These are phyloP conservation scores for Mythimna ferrago DNA, from an alignment of 2,888 invertebrate species.

Conservation along the genomic window DNA sequence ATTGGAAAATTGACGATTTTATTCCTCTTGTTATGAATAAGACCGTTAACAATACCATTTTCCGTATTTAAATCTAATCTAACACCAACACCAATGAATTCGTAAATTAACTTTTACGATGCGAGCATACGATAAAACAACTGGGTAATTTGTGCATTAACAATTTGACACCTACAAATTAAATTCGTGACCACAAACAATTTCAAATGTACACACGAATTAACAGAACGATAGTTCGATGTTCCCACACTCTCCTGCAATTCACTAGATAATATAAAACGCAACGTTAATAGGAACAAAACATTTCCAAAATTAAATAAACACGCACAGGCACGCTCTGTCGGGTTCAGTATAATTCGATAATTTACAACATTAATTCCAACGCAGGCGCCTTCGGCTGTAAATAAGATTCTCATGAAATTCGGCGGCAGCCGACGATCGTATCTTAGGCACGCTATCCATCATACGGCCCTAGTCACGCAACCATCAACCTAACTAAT, in stretches of 20 bases:
- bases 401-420: slow-evolving; percentile 86
- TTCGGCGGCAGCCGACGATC: slow-evolving; percentile 84
- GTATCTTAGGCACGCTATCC: slow-evolving; percentile 87
- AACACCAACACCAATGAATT: slow-evolving; percentile 35
- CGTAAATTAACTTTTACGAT: slow-evolving; percentile 54
- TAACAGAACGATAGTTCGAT: slow-evolving; percentile 73
- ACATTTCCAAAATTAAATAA: slow-evolving; percentile 86
- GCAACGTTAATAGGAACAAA: slow-evolving; percentile 83
- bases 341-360: slow-evolving; percentile 83
- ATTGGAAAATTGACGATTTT: neutral
- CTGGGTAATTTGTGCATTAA: slow-evolving; percentile 71
- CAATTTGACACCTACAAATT: slow-evolving; percentile 79
- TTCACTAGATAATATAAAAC: slow-evolving; percentile 74
- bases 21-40: neutral
- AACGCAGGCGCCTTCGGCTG: slow-evolving; percentile 78
- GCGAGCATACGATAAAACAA: slow-evolving; percentile 47
- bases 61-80: slow-evolving; percentile 19
- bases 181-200: slow-evolving; percentile 81
- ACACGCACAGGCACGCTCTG: slow-evolving; percentile 83
- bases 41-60: neutral
- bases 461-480: slow-evolving; percentile 83
- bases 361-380: slow-evolving; percentile 82
- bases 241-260: slow-evolving; percentile 82
- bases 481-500: slow-evolving; percentile 79
- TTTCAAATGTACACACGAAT: slow-evolving; percentile 73